Evolutionary conservation across 2,113 vertebrate species (phyloP).

Genomic region (Ammospiza caudacuta): DNA sequence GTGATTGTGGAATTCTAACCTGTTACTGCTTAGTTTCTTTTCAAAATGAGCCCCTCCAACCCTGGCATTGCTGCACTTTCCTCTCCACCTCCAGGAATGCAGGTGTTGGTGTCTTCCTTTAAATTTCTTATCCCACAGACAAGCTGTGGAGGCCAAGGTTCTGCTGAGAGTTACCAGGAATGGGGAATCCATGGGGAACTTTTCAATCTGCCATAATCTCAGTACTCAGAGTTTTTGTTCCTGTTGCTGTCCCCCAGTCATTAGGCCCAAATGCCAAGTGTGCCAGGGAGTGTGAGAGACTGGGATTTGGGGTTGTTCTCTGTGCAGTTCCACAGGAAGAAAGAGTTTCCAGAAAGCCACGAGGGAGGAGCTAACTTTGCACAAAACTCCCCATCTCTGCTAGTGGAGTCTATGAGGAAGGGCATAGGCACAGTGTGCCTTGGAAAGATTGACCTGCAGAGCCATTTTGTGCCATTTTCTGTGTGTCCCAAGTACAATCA

Average conservation of each 20-base stretch:
- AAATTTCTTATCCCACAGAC: not conserved
- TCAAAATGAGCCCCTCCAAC: not conserved
- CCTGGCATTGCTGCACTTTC: not conserved
- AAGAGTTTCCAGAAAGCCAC: not conserved
- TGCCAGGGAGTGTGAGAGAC: too few relatives aligned
- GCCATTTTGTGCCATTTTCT: not conserved
- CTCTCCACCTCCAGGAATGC: not conserved
- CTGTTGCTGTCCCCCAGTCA: not conserved
- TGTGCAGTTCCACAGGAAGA: not conserved
- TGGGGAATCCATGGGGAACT: not conserved
- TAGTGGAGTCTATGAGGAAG: not conserved
- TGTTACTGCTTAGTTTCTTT: accelerated
- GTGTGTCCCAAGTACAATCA: not conserved
- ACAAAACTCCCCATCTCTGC: not conserved
- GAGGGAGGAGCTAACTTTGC: not conserved
- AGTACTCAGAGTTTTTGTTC: not conserved
- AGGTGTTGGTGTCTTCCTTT: not conserved
- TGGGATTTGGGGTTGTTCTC: not conserved
- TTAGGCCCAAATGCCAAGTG: not conserved
- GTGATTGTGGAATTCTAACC: not conserved
- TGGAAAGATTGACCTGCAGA: not conserved
- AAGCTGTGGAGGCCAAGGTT: not conserved
- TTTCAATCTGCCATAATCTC: not conserved
- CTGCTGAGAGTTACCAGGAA: not conserved
- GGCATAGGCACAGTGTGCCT: not conserved